Conservation (phyloP, 2,888 invertebrate species). For the Elmis aenea region DNA sequence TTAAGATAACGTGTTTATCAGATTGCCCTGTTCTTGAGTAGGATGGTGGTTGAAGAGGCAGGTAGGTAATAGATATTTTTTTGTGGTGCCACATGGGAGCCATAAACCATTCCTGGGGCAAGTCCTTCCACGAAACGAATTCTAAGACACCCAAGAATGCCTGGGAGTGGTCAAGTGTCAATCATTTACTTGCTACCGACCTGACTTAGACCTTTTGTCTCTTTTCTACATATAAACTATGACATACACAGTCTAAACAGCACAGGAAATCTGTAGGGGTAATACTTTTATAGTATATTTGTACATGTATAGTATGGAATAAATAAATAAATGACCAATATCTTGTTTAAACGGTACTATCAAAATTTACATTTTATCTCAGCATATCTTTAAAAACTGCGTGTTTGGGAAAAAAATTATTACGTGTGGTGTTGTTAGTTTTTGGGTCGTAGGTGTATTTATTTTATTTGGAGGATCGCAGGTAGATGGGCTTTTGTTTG, state of each 20-base stretch:
- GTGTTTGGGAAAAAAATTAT: no score
- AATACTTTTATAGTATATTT: neutral
- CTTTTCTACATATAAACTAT: neutral
- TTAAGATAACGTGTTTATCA: no score
- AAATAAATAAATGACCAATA: neutral
- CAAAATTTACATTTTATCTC: neutral
- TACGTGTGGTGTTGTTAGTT: constrained; percentile 7
- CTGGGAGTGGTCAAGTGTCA: constrained; percentile 26
- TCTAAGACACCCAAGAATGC: constrained; percentile 23
- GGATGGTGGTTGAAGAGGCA: no score
- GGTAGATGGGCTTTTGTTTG: constrained; percentile 24
- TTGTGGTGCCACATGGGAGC: constrained; percentile 23
- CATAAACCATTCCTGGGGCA: constrained; percentile 23
- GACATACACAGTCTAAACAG: neutral
- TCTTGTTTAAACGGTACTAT: neutral
- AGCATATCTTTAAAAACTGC: no score
- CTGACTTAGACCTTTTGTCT: constrained; percentile 1
- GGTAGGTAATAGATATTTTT: no score
- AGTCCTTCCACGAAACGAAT: constrained; percentile 27
- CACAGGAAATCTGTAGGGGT: neutral
- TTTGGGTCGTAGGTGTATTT: no score
- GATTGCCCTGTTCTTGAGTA: no score
- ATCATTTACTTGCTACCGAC: constrained; percentile 13
- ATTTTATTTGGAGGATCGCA: constrained; percentile 15
- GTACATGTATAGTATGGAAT: neutral